A percentile compares a stretch with the other conserved stretches of the same genome.
Evolutionary conservation across 1,140 invertebrate genomes (phyloP).

Genomic region (Paraescarpia echinospica): DNA sequence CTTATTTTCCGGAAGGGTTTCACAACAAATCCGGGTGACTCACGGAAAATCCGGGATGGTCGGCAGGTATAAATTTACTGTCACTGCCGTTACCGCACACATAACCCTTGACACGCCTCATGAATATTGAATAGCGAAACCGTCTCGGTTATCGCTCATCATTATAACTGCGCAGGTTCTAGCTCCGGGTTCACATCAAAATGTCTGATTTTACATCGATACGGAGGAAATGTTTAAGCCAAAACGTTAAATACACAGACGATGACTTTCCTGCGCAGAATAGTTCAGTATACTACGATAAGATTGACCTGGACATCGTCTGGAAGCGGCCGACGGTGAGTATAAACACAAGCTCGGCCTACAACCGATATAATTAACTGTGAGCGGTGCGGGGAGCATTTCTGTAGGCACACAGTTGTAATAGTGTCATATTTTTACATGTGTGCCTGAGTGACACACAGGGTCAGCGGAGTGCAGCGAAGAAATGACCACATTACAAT

Average conservation of each 20-base stretch:
- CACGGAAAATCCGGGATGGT: too few species aligned
- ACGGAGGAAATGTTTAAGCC: neutral
- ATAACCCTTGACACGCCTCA: neutral
- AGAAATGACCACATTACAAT: neutral
- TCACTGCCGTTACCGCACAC: neutral
- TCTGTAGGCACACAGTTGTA: neutral
- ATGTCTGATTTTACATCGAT: neutral
- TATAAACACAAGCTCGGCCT: neutral
- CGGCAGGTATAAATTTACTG: neutral
- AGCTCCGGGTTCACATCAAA: neutral
- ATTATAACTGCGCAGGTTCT: too few species aligned
- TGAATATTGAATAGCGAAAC: neutral
- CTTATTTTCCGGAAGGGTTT: neutral
- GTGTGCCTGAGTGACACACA: neutral
- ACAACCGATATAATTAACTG: neutral
- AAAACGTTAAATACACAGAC: constrained; percentile 14
- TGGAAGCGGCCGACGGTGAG: constrained; percentile 27
- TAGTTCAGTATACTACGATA: constrained; percentile 26
- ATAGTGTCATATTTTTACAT: neutral
- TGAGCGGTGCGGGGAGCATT: neutral
- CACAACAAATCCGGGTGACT: neutral
- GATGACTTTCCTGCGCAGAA: constrained; percentile 24
- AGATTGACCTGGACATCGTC: constrained; percentile 21
- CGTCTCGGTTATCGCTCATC: neutral
- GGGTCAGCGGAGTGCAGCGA: neutral